phyloP scores from a whole-genome alignment of 2,113 vertebrate genomes.

The Toxostoma redivivum region DNA sequence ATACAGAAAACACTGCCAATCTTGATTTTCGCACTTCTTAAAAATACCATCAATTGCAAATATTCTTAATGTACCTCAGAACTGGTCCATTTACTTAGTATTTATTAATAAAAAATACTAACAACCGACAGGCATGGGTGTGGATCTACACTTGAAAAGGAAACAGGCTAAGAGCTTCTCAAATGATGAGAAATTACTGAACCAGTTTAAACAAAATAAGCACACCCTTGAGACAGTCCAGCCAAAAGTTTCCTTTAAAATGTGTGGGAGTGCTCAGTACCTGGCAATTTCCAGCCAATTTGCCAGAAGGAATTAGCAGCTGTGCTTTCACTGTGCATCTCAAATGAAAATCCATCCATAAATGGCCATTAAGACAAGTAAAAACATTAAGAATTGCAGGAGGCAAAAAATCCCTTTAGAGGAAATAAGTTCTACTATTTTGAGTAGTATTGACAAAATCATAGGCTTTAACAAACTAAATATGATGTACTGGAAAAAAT shows the following conservation, averaged over 20 bases:
- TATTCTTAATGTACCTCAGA: background rate
- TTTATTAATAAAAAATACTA: background rate
- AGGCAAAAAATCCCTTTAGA: background rate
- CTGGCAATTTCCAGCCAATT: background rate
- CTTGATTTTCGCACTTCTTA: background rate
- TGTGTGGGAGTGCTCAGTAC: background rate
- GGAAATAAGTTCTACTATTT: background rate
- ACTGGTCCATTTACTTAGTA: background rate
- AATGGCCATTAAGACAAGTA: background rate
- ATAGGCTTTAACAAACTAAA: background rate
- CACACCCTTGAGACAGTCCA: background rate
- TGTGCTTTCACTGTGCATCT: background rate
- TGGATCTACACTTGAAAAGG: background rate
- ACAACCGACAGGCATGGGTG: background rate
- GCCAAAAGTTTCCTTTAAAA: slow-evolving; percentile 3
- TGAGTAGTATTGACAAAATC: background rate
- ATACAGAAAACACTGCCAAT: background rate
- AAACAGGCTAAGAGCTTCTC: background rate
- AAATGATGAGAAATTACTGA: background rate
- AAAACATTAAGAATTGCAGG: background rate
- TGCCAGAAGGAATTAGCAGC: slow-evolving; percentile 16
- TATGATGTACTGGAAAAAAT: background rate
- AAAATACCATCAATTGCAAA: background rate
- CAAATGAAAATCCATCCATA: background rate
- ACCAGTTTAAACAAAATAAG: background rate